Evolutionary conservation across 2,797 vertebrate species (phyloP).

Genomic region (Nyctibius grandis): DNA sequence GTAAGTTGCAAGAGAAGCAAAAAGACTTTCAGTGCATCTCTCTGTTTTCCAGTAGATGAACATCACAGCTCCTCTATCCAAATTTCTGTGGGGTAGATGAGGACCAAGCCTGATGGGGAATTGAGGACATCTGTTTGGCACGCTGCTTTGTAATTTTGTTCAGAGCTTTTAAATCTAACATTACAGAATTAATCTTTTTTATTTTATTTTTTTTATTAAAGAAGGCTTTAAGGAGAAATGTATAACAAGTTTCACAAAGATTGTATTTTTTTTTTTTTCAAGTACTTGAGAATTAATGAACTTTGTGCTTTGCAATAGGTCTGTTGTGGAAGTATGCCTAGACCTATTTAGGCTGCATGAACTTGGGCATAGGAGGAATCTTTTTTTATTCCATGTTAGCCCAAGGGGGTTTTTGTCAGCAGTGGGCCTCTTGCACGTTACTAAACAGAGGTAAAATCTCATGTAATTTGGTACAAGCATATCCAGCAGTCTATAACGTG

Average conservation of each 20-base stretch:
- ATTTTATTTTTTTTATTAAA: background rate
- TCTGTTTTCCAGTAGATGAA: background rate
- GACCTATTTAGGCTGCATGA: background rate
- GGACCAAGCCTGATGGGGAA: background rate
- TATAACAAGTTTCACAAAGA: background rate
- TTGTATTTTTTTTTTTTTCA: background rate
- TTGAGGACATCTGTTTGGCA: background rate
- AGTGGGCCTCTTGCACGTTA: rapidly evolving
- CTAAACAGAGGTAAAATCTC: background rate
- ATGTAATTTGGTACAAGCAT: background rate
- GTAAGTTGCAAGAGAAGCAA: background rate
- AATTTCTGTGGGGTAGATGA: background rate
- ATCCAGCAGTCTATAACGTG: background rate
- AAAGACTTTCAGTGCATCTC: background rate
- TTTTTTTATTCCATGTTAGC: background rate
- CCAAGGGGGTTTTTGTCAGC: background rate
- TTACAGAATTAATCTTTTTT: background rate
- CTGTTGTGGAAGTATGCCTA: background rate
- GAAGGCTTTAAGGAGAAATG: background rate
- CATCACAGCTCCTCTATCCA: background rate
- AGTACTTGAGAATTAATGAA: background rate
- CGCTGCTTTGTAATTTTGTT: background rate
- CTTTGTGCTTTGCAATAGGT: background rate
- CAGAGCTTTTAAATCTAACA: background rate
- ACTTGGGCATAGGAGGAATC: background rate